Percentiles rank a stretch among this genome's conserved stretches.
phyloP scores from a whole-genome alignment of 2,113 vertebrate species.

The Calidris pugnax region DNA sequence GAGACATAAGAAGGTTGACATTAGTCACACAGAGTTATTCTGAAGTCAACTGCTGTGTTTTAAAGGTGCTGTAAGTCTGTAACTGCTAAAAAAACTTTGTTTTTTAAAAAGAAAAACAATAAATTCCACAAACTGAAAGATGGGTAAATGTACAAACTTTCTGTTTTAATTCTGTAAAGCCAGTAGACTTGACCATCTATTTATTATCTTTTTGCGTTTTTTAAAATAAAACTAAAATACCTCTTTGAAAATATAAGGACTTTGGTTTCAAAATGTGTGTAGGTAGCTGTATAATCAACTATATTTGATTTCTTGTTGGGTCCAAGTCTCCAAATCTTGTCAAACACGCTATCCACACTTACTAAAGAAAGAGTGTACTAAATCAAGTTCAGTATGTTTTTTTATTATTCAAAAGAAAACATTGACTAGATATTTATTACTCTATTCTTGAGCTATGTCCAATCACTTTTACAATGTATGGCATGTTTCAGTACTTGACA shows the following conservation, averaged over 20 bases:
- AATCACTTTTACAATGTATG: not conserved
- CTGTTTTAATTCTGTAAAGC: not conserved
- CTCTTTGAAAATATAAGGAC: not conserved
- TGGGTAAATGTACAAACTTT: not conserved
- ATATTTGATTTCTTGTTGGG: not conserved
- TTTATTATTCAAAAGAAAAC: not conserved
- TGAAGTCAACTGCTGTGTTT: not conserved
- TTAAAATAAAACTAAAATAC: not conserved
- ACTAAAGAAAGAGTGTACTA: not conserved
- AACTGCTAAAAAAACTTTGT: not conserved
- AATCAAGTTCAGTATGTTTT: not conserved
- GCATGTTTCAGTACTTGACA: not conserved
- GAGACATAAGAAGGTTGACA: not conserved
- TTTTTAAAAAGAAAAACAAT: not conserved
- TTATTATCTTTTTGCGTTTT: not conserved
- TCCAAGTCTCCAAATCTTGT: not conserved
- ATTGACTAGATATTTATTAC: not conserved
- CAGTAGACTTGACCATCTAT: not conserved
- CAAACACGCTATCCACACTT: not conserved
- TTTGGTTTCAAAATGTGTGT: not conserved
- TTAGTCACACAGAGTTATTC: not conserved
- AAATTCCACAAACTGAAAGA: not conserved
- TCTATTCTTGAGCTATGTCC: not conserved
- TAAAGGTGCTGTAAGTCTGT: not conserved
- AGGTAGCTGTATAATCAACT: not conserved